These are phyloP conservation scores for Phrynosoma blainvillii DNA, from an alignment of 2,113 vertebrate species.

Conservation along the genomic window DNA sequence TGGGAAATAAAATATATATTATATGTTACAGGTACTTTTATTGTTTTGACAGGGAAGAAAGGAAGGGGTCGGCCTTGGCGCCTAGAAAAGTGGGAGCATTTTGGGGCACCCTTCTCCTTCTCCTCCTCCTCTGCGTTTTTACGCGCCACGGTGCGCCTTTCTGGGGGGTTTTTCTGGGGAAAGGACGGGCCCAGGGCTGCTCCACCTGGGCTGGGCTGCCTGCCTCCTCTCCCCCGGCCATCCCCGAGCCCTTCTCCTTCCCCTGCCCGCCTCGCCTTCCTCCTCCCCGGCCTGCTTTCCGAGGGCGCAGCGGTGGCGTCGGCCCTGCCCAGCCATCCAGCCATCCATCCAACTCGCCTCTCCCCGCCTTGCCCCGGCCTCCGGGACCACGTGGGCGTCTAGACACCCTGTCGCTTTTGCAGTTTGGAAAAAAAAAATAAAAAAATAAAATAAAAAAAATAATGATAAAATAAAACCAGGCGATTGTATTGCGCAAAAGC, in stretches of 20 bases:
- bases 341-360: neutral
- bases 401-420: slow-evolving; percentile 95
- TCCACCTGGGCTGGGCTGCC: slow-evolving; percentile 47
- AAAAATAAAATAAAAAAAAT: neutral
- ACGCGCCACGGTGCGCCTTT: too few relatives aligned
- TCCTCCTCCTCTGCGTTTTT: too few relatives aligned
- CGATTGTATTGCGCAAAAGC: slow-evolving; percentile 94
- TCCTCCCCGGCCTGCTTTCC: slow-evolving; percentile 35
- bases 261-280: neutral
- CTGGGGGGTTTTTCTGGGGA: slow-evolving; percentile 1
- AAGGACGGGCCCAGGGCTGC: slow-evolving; percentile 42
- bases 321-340: slow-evolving; percentile 74
- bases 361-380: slow-evolving; percentile 58
- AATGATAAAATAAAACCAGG: slow-evolving; percentile 77
- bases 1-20: too few relatives aligned
- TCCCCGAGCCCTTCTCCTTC: neutral
- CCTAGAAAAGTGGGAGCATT: too few relatives aligned
- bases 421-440: slow-evolving; percentile 90
- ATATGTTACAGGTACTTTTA: too few relatives aligned
- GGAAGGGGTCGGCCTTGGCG: too few relatives aligned
- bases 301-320: slow-evolving; percentile 70
- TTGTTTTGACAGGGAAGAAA: too few relatives aligned
- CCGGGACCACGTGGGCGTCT: slow-evolving; percentile 89
- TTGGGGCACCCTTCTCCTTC: too few relatives aligned
- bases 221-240: slow-evolving; percentile 28